Evolutionary conservation across 2,888 invertebrate genomes (phyloP).

Genomic region (Oxycera nigricornis): DNA sequence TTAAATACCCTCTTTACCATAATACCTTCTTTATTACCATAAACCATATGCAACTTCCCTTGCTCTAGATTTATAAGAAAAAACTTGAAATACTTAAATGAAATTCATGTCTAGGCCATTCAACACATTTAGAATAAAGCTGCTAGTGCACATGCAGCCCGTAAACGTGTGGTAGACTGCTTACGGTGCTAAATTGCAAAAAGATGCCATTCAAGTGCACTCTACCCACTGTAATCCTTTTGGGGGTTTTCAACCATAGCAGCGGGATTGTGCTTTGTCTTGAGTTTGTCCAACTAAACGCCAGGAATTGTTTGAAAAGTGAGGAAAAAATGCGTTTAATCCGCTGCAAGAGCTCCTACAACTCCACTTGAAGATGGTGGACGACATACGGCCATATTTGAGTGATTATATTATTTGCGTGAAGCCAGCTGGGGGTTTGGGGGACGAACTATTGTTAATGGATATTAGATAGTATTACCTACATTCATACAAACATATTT

Average conservation of each 20-base stretch:
- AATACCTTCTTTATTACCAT: too few relatives aligned
- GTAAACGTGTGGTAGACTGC: not conserved
- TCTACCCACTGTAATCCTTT: not conserved
- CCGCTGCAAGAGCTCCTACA: not conserved
- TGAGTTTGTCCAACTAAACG: not conserved
- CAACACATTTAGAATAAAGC: not conserved
- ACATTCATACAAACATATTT: too few relatives aligned
- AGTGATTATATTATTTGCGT: not conserved
- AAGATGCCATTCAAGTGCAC: constrained; percentile 16
- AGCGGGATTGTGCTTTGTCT: constrained; percentile 3
- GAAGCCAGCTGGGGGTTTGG: not conserved
- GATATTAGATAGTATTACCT: too few relatives aligned
- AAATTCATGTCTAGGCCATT: constrained; percentile 9
- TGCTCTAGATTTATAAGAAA: too few relatives aligned
- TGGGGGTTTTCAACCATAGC: not conserved
- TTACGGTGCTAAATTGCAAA: not conserved
- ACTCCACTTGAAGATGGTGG: not conserved
- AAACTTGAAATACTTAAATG: not conserved
- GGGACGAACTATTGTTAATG: not conserved
- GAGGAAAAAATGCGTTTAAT: not conserved
- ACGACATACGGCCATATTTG: not conserved
- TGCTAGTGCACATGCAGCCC: not conserved
- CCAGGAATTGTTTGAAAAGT: not conserved
- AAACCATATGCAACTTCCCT: too few relatives aligned
- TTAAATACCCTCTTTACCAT: too few relatives aligned